Evolutionary conservation across 1,140 invertebrate genomes (phyloP), one percentile per base, ranked within the genome.

Genomic region (Papilio glaucus): DNA sequence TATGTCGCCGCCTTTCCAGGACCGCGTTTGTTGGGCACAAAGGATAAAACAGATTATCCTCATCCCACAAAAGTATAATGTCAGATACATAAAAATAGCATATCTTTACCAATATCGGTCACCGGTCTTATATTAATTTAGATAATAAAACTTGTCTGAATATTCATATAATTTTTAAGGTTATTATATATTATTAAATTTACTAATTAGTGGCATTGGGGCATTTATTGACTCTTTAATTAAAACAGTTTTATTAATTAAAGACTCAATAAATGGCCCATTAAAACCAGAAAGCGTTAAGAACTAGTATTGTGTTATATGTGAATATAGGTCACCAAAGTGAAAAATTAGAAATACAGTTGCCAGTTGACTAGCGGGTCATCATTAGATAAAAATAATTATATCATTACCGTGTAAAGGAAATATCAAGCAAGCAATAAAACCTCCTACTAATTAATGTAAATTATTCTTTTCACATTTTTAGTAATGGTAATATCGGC

Each of bases 351-450:
- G 21, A 45, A 45, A 49, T 49, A 21, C 45, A 49, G 45, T 49
- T 49, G 18, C 45, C 45, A 49, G 45, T 49, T 49, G 18, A 49
- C 21, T 49, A 49, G 18, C 21, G 45, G 8, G 1, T 18, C 45
- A 21, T 49, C 18, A 49, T 21, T 21, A 49, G 15, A 21, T 49
- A 21, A 21, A 21, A 21, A 49, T 9, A 21, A 18, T 21, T 2
- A 4, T 21, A 21, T 49, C 8, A 49, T 49, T 49, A 49, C 4
- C 10, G 7, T 21, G 10, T 15, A 2, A 21, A 49, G 45, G 15
- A 45, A 45, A 45, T 45, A 45, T 45, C 42, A 45, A 45, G n/a
- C 42, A 45, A 45, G 42, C 42, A 18, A 49, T 49, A 49, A 18
- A 49, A 49, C 9, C 7, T 49, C 15, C 12, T 13, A 41, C 18